Conservation (phyloP, 2,113 vertebrate species). For the Clarias batrachus region DNA sequence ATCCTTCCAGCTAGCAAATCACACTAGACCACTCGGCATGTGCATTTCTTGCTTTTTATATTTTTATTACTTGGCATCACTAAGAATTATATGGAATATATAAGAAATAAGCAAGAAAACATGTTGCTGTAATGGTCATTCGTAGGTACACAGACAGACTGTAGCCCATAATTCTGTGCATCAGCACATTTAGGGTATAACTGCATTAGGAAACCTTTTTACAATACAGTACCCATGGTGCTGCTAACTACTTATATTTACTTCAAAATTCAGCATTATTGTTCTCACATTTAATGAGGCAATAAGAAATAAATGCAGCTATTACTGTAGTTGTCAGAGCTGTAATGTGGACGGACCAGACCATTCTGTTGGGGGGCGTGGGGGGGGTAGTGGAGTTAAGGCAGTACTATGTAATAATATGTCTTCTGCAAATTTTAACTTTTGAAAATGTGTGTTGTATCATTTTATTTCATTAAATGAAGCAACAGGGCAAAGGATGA, state of each 20-base stretch:
- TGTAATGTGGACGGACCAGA: neutral
- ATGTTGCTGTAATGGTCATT: no score
- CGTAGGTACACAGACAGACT: no score
- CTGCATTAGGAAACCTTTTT: neutral
- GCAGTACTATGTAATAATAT: neutral
- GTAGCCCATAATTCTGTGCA: neutral
- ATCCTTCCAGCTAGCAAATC: no score
- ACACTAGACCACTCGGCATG: no score
- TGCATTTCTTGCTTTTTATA: no score
- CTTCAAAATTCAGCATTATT: neutral
- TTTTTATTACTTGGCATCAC: no score
- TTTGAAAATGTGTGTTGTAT: neutral
- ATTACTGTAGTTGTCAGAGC: neutral
- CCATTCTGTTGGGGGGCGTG: neutral
- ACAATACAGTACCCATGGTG: neutral
- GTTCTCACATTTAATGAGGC: neutral
- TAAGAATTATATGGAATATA: no score
- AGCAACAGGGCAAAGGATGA: constrained; percentile 20
- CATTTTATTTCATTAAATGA: neutral
- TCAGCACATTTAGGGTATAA: neutral
- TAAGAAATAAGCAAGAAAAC: no score
- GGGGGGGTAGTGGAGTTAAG: neutral
- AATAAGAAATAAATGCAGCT: neutral
- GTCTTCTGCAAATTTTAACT: neutral
- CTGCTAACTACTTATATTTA: neutral